A percentile compares a stretch with the other conserved stretches of the same genome.
Evolutionary conservation across 2,888 invertebrate genomes (phyloP).

Genomic region (Steinernema carpocapsae): DNA sequence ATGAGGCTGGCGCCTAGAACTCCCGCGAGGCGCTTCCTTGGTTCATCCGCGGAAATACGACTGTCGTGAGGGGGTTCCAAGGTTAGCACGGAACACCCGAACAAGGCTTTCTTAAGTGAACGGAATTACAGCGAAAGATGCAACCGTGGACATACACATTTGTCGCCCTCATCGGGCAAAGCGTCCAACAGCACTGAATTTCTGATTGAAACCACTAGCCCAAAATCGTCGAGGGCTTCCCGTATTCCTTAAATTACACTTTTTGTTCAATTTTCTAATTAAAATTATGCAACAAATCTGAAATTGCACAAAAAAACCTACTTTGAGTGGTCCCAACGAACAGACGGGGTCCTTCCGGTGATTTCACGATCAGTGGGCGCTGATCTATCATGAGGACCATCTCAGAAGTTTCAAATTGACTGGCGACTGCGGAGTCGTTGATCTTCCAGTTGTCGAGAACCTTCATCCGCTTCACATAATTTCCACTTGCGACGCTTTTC

Average conservation of each 20-base stretch:
- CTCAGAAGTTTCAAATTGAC: slow-evolving; percentile 51
- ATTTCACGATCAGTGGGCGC: slow-evolving; percentile 28
- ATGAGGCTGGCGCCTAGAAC: slow-evolving; percentile 50
- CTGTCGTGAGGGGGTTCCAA: slow-evolving; percentile 49
- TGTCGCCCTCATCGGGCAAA: slow-evolving; percentile 41
- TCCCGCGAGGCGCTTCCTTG: slow-evolving; percentile 40
- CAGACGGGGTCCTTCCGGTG: background rate
- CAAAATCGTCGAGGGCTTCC: slow-evolving; percentile 54
- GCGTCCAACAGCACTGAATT: slow-evolving; percentile 60
- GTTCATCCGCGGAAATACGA: slow-evolving; percentile 37
- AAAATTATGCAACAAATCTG: no score
- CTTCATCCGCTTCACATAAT: slow-evolving; percentile 51
- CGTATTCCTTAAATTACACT: slow-evolving; percentile 49
- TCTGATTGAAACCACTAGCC: slow-evolving; percentile 52
- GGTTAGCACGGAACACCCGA: slow-evolving; percentile 46
- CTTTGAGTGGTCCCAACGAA: background rate
- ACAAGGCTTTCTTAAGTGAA: slow-evolving; percentile 43
- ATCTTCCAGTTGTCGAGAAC: slow-evolving; percentile 55
- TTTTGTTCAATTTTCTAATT: no score
- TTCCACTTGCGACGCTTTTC: background rate
- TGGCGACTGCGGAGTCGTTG: slow-evolving; percentile 46
- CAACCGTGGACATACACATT: slow-evolving; percentile 6
- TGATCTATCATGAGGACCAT: slow-evolving; percentile 55
- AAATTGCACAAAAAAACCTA: no score
- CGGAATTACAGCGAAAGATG: slow-evolving; percentile 3